Evolutionary conservation across 1,140 invertebrate species (phyloP).

Genomic region (Carposina sasakii): DNA sequence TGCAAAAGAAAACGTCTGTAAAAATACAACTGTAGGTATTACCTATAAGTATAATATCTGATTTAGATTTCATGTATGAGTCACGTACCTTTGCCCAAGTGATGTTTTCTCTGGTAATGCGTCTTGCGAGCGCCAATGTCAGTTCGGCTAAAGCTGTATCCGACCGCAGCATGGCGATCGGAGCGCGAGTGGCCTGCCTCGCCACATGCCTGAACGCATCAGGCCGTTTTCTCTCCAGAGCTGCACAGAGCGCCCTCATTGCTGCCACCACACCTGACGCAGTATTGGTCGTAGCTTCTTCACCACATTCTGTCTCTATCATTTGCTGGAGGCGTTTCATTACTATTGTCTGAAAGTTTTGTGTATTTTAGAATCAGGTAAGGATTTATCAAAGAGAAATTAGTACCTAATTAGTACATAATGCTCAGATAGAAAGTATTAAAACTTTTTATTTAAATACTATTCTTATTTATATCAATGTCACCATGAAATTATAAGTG

Average conservation of each 20-base stretch:
- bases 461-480: too few species aligned
- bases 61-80: too few species aligned
- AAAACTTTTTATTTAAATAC: too few species aligned
- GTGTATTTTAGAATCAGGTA: too few species aligned
- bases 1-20: too few species aligned
- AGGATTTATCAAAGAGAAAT: too few species aligned
- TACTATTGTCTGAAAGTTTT: constrained; percentile 57
- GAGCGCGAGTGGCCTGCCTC: constrained; percentile 55
- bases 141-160: constrained; percentile 61
- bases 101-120: constrained; percentile 65
- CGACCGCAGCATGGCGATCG: constrained; percentile 50
- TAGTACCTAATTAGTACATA: too few species aligned
- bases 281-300: constrained; percentile 48
- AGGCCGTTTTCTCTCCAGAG: constrained; percentile 59
- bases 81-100: constrained; percentile 67
- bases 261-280: constrained; percentile 46
- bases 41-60: too few species aligned
- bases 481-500: too few species aligned
- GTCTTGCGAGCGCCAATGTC: constrained; percentile 56
- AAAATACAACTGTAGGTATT: too few species aligned
- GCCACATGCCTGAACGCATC: constrained; percentile 64
- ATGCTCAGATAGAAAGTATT: too few species aligned
- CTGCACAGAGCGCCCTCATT: constrained; percentile 53
- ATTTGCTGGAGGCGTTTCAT: constrained; percentile 59
- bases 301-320: constrained; percentile 62